phyloP scores from a whole-genome alignment of 2,888 invertebrate species.

The Drosophila atripex region DNA sequence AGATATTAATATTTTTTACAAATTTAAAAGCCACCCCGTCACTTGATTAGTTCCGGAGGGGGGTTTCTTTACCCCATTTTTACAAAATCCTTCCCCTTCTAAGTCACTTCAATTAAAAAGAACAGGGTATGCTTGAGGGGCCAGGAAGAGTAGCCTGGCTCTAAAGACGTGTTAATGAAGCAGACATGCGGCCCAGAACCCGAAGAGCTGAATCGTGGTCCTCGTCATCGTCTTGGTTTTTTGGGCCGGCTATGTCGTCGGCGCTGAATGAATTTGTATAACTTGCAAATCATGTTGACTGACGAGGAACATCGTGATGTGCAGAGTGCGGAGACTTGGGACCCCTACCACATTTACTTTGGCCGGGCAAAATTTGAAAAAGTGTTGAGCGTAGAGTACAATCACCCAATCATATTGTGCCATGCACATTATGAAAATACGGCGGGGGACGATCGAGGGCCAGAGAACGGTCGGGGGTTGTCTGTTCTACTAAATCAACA shows the following conservation, averaged over 20 bases:
- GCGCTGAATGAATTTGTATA: conserved; percentile 76
- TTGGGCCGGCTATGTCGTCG: conserved; percentile 24
- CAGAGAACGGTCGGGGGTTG: conserved; percentile 30
- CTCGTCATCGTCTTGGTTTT: conserved; percentile 29
- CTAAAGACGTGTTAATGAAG: conserved; percentile 77
- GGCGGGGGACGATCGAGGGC: conserved; percentile 1
- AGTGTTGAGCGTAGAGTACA: conserved; percentile 55
- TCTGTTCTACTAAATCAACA: conserved; percentile 77
- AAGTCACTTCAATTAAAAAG: background rate
- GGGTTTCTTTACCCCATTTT: too few species aligned
- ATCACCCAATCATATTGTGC: conserved; percentile 63
- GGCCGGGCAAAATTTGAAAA: conserved; percentile 53
- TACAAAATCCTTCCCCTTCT: background rate
- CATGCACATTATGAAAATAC: conserved; percentile 63
- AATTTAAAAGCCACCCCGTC: background rate
- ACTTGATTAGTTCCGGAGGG: background rate
- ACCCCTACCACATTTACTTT: conserved; percentile 39
- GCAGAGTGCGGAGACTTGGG: conserved; percentile 3
- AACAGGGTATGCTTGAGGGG: conserved; percentile 24
- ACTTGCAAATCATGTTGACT: conserved; percentile 79
- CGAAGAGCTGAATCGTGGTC: conserved; percentile 49
- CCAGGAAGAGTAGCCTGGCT: conserved; percentile 31
- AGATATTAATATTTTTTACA: too few species aligned
- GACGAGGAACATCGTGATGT: conserved; percentile 50
- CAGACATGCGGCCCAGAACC: conserved; percentile 66